A percentile compares a stretch with the other conserved stretches of the same genome.
Conservation (phyloP, 1,140 invertebrate species). For the Hypothenemus hampei region DNA sequence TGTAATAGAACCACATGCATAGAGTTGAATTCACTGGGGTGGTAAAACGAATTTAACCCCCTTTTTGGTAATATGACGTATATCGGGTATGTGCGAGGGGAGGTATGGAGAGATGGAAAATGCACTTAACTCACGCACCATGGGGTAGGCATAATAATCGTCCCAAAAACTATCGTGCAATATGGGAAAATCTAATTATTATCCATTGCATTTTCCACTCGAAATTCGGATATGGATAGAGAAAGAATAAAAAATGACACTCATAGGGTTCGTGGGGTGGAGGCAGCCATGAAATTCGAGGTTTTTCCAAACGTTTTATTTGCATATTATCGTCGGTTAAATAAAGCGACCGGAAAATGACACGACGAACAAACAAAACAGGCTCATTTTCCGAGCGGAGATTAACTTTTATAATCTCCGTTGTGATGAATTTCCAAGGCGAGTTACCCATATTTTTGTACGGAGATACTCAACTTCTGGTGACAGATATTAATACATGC, state of each 20-base stretch:
- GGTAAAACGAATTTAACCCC: slow-evolving; percentile 25
- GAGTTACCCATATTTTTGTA: too few species aligned
- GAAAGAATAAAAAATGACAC: background rate
- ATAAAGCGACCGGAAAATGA: slow-evolving; percentile 6
- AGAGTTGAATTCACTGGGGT: slow-evolving; percentile 13
- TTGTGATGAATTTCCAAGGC: slow-evolving; percentile 37
- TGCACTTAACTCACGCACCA: slow-evolving; percentile 25
- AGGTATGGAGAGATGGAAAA: too few species aligned
- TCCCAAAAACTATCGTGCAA: slow-evolving; percentile 28
- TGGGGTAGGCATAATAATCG: slow-evolving; percentile 22
- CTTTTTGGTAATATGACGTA: too few species aligned
- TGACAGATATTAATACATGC: too few species aligned
- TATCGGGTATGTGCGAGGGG: too few species aligned
- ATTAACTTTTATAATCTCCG: slow-evolving; percentile 42
- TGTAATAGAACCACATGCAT: slow-evolving; percentile 17
- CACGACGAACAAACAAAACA: slow-evolving; percentile 29
- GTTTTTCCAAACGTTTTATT: background rate
- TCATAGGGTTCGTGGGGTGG: background rate
- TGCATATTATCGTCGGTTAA: too few species aligned
- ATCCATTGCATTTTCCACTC: slow-evolving; percentile 12
- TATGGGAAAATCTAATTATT: slow-evolving; percentile 24
- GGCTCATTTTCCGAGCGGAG: slow-evolving; percentile 38
- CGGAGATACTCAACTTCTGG: too few species aligned
- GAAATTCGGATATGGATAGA: background rate
- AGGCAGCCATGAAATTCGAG: background rate